These are phyloP conservation scores for Uloborus plumipes DNA, from an alignment of 2,888 invertebrate species.

Conservation along the genomic window DNA sequence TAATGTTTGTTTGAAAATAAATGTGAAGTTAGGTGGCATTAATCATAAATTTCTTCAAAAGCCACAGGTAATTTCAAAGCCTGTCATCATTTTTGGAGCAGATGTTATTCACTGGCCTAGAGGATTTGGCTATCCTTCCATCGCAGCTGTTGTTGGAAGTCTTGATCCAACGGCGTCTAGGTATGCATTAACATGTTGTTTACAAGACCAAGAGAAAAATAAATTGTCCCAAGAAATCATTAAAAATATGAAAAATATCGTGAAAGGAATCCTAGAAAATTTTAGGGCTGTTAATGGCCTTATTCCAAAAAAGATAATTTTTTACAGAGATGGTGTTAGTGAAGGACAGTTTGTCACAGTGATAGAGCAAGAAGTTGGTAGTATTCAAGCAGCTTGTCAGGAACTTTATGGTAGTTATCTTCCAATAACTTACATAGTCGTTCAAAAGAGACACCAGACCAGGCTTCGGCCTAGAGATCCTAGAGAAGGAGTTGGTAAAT, in stretches of 20 bases:
- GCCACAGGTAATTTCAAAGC: slow-evolving; percentile 69
- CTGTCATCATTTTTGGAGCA: slow-evolving; percentile 84
- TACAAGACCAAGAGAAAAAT: slow-evolving; percentile 76
- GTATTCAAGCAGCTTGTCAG: slow-evolving; percentile 78
- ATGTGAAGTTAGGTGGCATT: slow-evolving; percentile 71
- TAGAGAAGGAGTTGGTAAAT: slow-evolving; percentile 68
- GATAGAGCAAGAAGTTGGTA: slow-evolving; percentile 73
- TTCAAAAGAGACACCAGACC: slow-evolving; percentile 97
- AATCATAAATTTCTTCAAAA: slow-evolving; percentile 66
- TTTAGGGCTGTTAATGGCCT: slow-evolving; percentile 36
- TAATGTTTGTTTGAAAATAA: slow-evolving; percentile 70
- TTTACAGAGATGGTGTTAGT: slow-evolving; percentile 86
- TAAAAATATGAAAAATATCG: slow-evolving; percentile 79
- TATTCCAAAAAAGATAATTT: slow-evolving; percentile 78
- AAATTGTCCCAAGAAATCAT: slow-evolving; percentile 79
- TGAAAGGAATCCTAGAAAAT: slow-evolving; percentile 76
- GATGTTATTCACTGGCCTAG: slow-evolving; percentile 94
- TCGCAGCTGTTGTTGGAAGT: slow-evolving; percentile 82
- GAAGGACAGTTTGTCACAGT: slow-evolving; percentile 84
- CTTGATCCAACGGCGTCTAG: slow-evolving; percentile 74
- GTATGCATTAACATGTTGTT: slow-evolving; percentile 78
- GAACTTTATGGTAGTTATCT: slow-evolving; percentile 78
- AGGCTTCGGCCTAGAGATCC: slow-evolving; percentile 72
- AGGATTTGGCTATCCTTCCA: slow-evolving; percentile 77
- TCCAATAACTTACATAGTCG: slow-evolving; percentile 89